Conservation (phyloP, 2,113 vertebrate species). For the Halcyon malimbica region DNA sequence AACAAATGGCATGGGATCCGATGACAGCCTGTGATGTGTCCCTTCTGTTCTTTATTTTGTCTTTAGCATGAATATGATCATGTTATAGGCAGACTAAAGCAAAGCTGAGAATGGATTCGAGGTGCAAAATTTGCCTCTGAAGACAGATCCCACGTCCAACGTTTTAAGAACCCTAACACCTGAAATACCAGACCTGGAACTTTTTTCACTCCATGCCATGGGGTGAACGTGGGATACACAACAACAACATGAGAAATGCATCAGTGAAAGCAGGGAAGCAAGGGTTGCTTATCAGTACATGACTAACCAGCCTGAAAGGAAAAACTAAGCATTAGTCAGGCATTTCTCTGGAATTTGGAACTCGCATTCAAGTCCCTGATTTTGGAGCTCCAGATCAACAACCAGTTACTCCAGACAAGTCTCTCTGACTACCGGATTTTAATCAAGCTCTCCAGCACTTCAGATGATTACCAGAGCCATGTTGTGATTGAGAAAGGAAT, state of each 20-base stretch:
- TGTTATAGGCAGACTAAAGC: neutral
- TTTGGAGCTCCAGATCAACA: neutral
- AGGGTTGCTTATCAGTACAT: neutral
- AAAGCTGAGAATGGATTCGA: neutral
- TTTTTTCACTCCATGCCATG: neutral
- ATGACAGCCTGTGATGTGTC: neutral
- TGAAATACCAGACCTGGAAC: neutral
- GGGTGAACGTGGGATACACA: neutral
- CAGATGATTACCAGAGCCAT: neutral
- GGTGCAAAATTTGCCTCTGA: neutral
- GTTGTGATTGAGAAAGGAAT: neutral
- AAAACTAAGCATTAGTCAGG: neutral
- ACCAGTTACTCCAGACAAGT: neutral
- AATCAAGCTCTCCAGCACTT: neutral
- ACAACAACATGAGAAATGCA: neutral
- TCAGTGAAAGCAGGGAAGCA: neutral
- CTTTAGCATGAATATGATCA: neutral
- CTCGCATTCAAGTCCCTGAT: neutral
- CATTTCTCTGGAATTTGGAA: neutral
- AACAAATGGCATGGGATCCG: neutral
- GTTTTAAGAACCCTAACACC: neutral
- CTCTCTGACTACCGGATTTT: neutral
- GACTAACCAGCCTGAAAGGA: neutral
- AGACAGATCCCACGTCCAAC: fast-evolving
- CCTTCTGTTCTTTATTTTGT: neutral